Evolutionary conservation across 2,797 vertebrate genomes (phyloP).

Genomic region (Buceros bicornis): DNA sequence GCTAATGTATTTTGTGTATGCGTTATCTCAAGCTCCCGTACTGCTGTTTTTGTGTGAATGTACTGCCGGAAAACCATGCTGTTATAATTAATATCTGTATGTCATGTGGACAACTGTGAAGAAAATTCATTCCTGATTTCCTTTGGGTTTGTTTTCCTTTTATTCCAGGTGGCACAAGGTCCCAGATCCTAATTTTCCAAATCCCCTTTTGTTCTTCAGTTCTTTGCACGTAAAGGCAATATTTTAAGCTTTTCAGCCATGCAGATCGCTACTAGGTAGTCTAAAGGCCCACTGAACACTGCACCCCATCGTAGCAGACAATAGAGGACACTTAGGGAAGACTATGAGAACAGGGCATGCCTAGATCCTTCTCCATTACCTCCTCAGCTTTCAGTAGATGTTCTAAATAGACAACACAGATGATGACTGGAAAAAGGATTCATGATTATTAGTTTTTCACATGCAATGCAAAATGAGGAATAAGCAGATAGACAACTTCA

Average conservation of each 20-base stretch:
- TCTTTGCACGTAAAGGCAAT: not conserved
- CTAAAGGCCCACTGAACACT: not conserved
- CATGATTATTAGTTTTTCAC: not conserved
- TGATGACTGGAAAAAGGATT: not conserved
- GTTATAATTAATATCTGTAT: not conserved
- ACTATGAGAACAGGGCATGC: not conserved
- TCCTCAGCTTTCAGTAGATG: not conserved
- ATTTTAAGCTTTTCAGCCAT: not conserved
- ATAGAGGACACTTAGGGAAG: not conserved
- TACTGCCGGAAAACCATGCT: not conserved
- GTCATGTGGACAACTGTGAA: rapidly evolving
- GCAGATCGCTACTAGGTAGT: not conserved
- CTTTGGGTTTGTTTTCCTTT: not conserved
- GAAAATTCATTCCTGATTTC: not conserved
- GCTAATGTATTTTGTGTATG: slow-evolving; percentile 24
- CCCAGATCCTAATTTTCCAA: not conserved
- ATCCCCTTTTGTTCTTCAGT: not conserved
- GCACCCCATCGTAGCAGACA: not conserved
- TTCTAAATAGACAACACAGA: not conserved
- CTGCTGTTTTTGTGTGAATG: not conserved
- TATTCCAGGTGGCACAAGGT: not conserved
- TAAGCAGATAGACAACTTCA: not conserved
- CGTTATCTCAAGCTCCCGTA: slow-evolving; percentile 18
- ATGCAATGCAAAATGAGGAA: not conserved
- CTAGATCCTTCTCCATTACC: not conserved